These are phyloP conservation scores for Melinaea marsaeus DNA, from an alignment of 2,888 invertebrate species.

Conservation along the genomic window DNA sequence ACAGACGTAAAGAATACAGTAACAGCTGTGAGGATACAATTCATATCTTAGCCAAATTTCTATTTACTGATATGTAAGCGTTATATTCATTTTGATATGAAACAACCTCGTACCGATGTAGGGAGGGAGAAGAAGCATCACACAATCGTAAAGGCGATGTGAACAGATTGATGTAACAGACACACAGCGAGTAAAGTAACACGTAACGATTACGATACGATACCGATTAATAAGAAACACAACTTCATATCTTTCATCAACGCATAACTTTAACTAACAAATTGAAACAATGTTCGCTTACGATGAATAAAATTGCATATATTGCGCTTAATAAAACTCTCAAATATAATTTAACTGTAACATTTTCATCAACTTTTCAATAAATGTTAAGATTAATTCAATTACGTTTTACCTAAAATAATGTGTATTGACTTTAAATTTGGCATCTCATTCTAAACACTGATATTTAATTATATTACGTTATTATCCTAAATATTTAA, in stretches of 20 bases:
- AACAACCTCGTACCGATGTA: constrained; percentile 46
- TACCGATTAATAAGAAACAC: constrained; percentile 48
- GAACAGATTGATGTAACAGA: constrained; percentile 51
- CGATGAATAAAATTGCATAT: constrained; percentile 76
- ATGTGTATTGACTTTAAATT: constrained; percentile 83
- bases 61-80: constrained; percentile 71
- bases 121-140: constrained; percentile 61
- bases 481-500: constrained; percentile 76
- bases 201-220: constrained; percentile 27
- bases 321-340: constrained; percentile 77
- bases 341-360: constrained; percentile 78
- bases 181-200: constrained; percentile 24
- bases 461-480: constrained; percentile 71
- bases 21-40: constrained; percentile 40
- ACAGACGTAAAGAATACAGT: constrained; percentile 33
- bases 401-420: constrained; percentile 79
- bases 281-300: constrained; percentile 76
- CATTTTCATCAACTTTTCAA: constrained; percentile 75
- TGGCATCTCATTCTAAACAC: constrained; percentile 80
- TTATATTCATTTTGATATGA: constrained; percentile 52
- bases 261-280: constrained; percentile 78
- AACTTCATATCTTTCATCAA: constrained; percentile 63
- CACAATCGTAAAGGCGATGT: constrained; percentile 62
- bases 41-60: constrained; percentile 57
- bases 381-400: constrained; percentile 75